Evolutionary conservation across 2,113 vertebrate genomes (phyloP), one percentile per base, ranked within the genome.

Genomic region (Phrynosoma platyrhinos): DNA sequence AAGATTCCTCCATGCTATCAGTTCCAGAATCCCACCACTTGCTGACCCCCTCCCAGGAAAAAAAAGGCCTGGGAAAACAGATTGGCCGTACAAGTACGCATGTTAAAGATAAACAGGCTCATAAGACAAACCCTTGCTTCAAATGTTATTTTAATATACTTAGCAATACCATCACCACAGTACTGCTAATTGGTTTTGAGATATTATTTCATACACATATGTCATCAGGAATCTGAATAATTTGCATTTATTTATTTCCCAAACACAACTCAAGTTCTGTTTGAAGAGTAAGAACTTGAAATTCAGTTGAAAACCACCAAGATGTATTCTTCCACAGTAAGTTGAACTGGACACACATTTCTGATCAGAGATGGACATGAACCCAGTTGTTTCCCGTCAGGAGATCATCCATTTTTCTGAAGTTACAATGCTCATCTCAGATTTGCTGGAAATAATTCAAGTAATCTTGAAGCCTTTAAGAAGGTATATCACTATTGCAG

Each of bases 11-110:
- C 64, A 36, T 78, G n/a, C 58, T 88, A 88, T 88, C 81, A 83
- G 74, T 74, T 83, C 58, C 87, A 88, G 80, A 77, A 83, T 77
- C 72, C 74, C 74, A 78, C 47, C 58, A 42, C 40, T 66, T 12
- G 18, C 81, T 83, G 62, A 88, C 74, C 58, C 47, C 42, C 62
- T 36, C 79, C 55, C 42, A 18, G 47, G 4, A 5, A 47, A 47
- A 47, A 27, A 75, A 83, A 78, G 83, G 62, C 81, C 72, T 88
- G 87, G 81, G 87, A 88, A 88, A 88, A 71, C 74, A 88, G 27
- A 78, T 55, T 30, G 55, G 74, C 47, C 74, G 2, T 40, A 30
- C 68, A 58, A 72, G 76, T 18, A 78, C 62, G 77, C 62, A 81
- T 72, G 78, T 87, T 87, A 71, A 14, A 23, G 36, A 81, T 62